Evolutionary conservation across 2,113 vertebrate species (phyloP).

Genomic region (Indicator maculatus): DNA sequence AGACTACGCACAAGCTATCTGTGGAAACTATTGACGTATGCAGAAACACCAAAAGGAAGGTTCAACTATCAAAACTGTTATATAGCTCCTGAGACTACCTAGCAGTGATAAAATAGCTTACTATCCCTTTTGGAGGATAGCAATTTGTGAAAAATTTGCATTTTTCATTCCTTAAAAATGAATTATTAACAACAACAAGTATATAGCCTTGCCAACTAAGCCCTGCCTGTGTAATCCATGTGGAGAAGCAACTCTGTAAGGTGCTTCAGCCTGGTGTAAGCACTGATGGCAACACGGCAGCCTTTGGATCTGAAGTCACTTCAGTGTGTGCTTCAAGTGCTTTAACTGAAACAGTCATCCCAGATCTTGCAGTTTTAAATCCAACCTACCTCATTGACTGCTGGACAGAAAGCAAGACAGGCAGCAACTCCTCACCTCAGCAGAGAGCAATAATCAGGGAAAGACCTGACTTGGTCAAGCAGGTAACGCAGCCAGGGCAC

Average conservation of each 20-base stretch:
- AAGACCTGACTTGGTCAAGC: neutral
- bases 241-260: neutral
- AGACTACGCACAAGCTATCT: neutral
- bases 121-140: neutral
- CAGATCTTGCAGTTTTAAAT: neutral
- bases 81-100: neutral
- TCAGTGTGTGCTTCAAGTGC: rapidly evolving
- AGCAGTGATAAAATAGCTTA: constrained; percentile 18
- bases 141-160: neutral
- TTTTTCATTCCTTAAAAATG: neutral
- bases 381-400: neutral
- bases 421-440: neutral
- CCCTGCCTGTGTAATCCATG: neutral
- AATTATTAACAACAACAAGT: neutral
- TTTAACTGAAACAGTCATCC: neutral
- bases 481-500: rapidly evolving
- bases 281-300: neutral
- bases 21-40: neutral
- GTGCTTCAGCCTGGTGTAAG: neutral
- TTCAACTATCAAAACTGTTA: neutral
- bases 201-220: neutral
- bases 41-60: constrained; percentile 6
- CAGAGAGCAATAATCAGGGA: neutral
- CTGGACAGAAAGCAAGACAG: neutral
- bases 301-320: neutral